Conservation (phyloP, 2,797 vertebrate species). For the Tympanoctomys barrerae region DNA sequence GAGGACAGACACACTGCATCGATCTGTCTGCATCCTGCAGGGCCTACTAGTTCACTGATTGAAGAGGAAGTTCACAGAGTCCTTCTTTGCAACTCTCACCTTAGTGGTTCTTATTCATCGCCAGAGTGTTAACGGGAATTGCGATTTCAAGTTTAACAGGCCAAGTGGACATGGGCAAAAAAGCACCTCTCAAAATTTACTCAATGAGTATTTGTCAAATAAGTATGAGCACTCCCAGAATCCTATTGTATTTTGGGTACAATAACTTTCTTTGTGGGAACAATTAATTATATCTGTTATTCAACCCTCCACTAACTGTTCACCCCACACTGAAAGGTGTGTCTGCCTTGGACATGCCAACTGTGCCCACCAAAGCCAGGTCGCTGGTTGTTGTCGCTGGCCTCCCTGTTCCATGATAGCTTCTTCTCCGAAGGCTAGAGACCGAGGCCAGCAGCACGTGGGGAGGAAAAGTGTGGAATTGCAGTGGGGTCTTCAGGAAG, state of each 20-base stretch:
- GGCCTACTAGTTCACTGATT: background rate
- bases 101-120: background rate
- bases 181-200: background rate
- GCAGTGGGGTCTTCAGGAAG: background rate
- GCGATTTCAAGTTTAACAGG: background rate
- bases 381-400: background rate
- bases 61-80: background rate
- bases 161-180: background rate
- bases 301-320: background rate
- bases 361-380: background rate
- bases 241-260: background rate
- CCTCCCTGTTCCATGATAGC: background rate
- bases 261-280: background rate
- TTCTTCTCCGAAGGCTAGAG: slow-evolving; percentile 1
- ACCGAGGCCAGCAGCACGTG: background rate
- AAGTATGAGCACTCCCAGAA: background rate
- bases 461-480: background rate
- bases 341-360: background rate
- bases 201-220: background rate
- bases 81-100: background rate
- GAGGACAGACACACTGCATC: background rate
- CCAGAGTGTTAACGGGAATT: background rate
- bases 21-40: background rate
- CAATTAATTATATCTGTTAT: background rate
- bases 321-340: background rate